Evolutionary conservation across 2,113 vertebrate genomes (phyloP).

Genomic region (Ivindomyrus marchei): DNA sequence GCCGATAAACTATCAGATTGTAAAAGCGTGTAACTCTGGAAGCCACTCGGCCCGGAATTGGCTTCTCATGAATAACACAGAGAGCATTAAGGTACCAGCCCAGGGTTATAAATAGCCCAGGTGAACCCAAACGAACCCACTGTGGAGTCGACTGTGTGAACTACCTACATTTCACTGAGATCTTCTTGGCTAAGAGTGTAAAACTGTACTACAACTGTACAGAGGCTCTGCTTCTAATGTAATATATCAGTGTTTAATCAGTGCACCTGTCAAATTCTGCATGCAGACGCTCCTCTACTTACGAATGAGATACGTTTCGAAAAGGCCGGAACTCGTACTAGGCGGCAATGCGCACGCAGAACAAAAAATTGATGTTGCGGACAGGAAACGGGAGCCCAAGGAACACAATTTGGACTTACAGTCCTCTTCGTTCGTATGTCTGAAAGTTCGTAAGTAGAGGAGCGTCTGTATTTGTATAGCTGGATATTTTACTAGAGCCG

Average conservation of each 20-base stretch:
- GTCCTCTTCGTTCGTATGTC: too few relatives aligned
- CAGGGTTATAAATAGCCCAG: constrained; percentile 48
- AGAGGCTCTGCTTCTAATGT: not conserved
- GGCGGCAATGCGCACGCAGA: too few relatives aligned
- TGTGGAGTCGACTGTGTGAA: constrained; percentile 22
- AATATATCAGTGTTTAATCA: not conserved
- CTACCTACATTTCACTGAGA: not conserved
- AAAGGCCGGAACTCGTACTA: too few relatives aligned
- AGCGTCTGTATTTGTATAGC: not conserved
- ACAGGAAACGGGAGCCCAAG: too few relatives aligned
- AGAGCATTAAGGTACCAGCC: constrained; percentile 36
- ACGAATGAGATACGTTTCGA: too few relatives aligned
- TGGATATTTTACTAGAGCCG: not conserved
- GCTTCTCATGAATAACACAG: constrained; percentile 49
- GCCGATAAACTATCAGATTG: not conserved
- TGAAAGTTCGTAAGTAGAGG: too few relatives aligned
- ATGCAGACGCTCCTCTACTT: too few relatives aligned
- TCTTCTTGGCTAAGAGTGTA: not conserved
- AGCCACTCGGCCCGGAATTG: constrained; percentile 19
- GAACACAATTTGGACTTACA: too few relatives aligned
- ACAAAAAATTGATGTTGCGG: too few relatives aligned
- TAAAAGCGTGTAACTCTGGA: not conserved
- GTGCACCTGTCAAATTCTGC: not conserved
- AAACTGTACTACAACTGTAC: not conserved
- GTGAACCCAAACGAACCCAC: not conserved